A percentile compares a stretch with the other conserved stretches of the same genome.
Evolutionary conservation across 2,113 vertebrate species (phyloP).

Genomic region (Trogon surrucura): DNA sequence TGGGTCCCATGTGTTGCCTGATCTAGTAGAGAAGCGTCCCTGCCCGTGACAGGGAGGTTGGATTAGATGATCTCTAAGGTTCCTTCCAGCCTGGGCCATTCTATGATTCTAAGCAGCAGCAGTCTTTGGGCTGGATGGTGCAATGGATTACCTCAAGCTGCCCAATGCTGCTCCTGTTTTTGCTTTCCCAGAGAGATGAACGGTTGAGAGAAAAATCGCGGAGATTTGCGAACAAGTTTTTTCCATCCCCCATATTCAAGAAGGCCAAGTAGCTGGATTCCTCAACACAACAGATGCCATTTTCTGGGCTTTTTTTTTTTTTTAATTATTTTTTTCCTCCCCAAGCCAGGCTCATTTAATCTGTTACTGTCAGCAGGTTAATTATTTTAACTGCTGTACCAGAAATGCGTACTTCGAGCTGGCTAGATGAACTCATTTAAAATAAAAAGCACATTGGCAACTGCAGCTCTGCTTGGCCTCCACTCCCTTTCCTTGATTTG

Average conservation of each 20-base stretch:
- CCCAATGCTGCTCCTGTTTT: not conserved
- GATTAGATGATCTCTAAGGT: too few species aligned
- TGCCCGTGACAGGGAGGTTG: too few species aligned
- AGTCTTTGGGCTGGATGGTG: not conserved
- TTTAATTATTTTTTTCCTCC: too few species aligned
- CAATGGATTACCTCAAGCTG: not conserved
- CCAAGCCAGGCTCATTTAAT: not conserved
- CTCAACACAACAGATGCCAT: not conserved
- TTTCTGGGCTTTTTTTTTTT: not conserved
- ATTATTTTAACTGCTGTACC: constrained; percentile 67
- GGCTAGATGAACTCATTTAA: constrained; percentile 6
- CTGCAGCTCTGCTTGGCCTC: constrained; percentile 6
- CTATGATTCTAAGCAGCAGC: not conserved
- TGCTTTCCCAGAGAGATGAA: not conserved
- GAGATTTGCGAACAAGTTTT: not conserved
- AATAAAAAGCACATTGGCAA: constrained; percentile 43
- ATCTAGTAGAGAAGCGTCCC: too few species aligned
- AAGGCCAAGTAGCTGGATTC: not conserved
- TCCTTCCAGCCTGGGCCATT: too few species aligned
- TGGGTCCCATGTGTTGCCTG: too few species aligned
- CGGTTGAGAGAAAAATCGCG: not conserved
- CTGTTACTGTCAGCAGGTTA: constrained; percentile 36
- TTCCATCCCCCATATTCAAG: not conserved
- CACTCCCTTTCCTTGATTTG: constrained; percentile 47
- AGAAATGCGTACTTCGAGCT: constrained; percentile 51